Percentiles rank a stretch among this genome's conserved stretches.
Conservation (phyloP, 2,797 vertebrate species). For the Acanthopagrus latus region DNA sequence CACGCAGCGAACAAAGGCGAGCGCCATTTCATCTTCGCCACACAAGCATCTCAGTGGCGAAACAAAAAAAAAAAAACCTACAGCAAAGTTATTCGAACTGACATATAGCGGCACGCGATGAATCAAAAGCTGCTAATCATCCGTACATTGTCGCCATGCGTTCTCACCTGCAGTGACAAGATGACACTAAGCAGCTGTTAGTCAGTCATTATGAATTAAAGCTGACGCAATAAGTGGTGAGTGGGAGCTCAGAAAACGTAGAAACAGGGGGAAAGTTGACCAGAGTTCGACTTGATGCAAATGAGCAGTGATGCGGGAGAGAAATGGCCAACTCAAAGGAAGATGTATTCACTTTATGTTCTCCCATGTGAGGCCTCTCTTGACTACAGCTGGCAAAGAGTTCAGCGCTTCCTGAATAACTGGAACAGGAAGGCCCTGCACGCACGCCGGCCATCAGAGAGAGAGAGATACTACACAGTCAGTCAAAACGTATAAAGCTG, state of each 20-base stretch:
- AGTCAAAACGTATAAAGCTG: not conserved
- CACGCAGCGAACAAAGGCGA: not conserved
- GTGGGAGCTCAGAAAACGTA: conserved; percentile 6
- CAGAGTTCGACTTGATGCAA: conserved; percentile 49
- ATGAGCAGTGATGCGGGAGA: conserved; percentile 26
- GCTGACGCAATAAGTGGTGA: conserved; percentile 9
- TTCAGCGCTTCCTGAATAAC: conserved; percentile 20
- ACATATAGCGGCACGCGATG: conserved; percentile 1
- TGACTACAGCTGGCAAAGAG: conserved; percentile 16
- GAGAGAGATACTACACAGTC: not conserved
- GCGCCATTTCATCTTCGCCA: not conserved
- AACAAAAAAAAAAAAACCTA: not conserved
- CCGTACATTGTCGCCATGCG: not conserved
- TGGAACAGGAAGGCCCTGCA: conserved; percentile 12
- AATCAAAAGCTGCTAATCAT: conserved; percentile 2
- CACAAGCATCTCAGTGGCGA: conserved; percentile 3
- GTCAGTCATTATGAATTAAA: conserved; percentile 21
- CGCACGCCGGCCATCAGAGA: not conserved
- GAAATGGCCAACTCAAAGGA: conserved; percentile 22
- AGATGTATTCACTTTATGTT: conserved; percentile 6
- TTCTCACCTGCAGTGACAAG: conserved; percentile 27
- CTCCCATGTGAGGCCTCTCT: conserved; percentile 17
- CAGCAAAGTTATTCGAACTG: not conserved
- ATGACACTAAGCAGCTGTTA: conserved; percentile 14
- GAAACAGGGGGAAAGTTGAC: conserved; percentile 13